These are phyloP conservation scores for Parthenolecanium corni DNA, from an alignment of 2,888 invertebrate species.

Conservation along the genomic window DNA sequence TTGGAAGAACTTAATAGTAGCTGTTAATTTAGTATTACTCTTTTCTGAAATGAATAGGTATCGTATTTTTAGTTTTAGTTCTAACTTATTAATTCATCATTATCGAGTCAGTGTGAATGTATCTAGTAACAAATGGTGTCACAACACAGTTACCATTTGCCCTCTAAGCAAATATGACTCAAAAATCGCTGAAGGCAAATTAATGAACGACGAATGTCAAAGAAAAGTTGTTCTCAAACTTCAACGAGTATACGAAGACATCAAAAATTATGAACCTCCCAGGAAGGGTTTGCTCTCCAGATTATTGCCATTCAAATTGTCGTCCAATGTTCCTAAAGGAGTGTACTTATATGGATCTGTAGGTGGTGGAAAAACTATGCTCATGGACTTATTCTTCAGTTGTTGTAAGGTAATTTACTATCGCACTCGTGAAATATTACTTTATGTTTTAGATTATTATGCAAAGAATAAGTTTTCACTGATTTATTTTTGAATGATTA, in stretches of 20 bases:
- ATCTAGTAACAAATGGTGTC: neutral
- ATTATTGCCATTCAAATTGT: slow-evolving; percentile 40
- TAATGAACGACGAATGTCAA: slow-evolving; percentile 55
- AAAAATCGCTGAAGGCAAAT: slow-evolving; percentile 13
- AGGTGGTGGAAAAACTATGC: slow-evolving; percentile 95
- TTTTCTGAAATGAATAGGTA: too few species aligned
- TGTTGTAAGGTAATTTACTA: slow-evolving; percentile 47
- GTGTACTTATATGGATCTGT: slow-evolving; percentile 83
- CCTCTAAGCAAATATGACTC: slow-evolving; percentile 23
- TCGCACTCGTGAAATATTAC: neutral
- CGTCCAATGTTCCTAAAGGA: slow-evolving; percentile 53
- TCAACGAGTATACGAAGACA: slow-evolving; percentile 54
- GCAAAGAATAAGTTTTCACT: neutral
- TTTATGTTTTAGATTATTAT: slow-evolving; percentile 1
- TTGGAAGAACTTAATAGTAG: too few species aligned
- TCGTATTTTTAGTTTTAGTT: too few species aligned
- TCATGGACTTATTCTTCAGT: slow-evolving; percentile 96
- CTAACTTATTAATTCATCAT: too few species aligned
- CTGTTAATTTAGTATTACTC: too few species aligned
- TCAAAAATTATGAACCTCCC: slow-evolving; percentile 49
- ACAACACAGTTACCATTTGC: neutral
- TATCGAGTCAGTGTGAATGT: too few species aligned
- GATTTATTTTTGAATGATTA: too few species aligned
- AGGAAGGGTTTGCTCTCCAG: slow-evolving; percentile 41
- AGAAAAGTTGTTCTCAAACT: slow-evolving; percentile 54